A percentile compares a stretch with the other conserved stretches of the same genome.
Evolutionary conservation across 2,797 vertebrate species (phyloP).

Genomic region (Falco rusticolus): DNA sequence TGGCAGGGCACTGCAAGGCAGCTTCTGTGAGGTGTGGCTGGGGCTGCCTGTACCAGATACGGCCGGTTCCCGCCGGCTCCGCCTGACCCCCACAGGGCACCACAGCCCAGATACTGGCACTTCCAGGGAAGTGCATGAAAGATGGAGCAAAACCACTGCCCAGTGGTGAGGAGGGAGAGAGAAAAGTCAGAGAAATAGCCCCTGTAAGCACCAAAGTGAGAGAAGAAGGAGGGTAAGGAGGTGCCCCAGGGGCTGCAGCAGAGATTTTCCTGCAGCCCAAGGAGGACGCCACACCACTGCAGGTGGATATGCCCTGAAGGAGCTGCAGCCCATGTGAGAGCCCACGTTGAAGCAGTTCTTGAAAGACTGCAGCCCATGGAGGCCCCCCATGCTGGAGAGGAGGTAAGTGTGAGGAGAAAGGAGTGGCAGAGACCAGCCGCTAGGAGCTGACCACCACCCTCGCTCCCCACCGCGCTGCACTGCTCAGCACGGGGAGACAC

Average conservation of each 20-base stretch:
- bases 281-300: rapidly evolving
- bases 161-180: not conserved
- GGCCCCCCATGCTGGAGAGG: not conserved
- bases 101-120: rapidly evolving
- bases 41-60: not conserved
- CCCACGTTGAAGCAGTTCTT: not conserved
- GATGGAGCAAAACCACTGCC: not conserved
- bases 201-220: not conserved
- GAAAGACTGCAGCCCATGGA: not conserved
- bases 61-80: not conserved
- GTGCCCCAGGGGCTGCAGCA: not conserved
- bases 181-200: not conserved
- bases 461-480: not conserved
- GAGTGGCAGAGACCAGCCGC: not conserved
- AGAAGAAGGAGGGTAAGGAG: not conserved
- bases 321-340: not conserved
- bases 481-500: rapidly evolving
- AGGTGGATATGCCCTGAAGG: not conserved
- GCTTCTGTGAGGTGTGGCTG: not conserved
- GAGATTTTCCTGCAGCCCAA: not conserved
- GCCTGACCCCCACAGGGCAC: rapidly evolving
- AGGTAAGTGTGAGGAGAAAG: not conserved
- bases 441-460: not conserved
- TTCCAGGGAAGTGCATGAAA: not conserved
- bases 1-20: not conserved